Percentiles rank a stretch among this genome's conserved stretches.
Evolutionary conservation across 2,888 invertebrate genomes (phyloP).

Genomic region (Teleiodes luculella): DNA sequence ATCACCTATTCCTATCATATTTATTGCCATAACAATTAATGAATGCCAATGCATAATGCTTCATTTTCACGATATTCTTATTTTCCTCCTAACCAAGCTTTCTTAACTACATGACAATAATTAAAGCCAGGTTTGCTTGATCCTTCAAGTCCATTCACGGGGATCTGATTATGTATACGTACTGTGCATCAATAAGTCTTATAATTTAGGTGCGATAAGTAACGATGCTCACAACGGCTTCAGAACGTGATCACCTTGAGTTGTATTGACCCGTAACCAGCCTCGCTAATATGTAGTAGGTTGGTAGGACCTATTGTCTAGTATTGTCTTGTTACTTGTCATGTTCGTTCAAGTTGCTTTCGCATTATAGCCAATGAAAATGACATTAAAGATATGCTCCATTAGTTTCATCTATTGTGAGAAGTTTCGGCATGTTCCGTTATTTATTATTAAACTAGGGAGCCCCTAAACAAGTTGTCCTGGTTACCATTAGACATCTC

Average conservation of each 20-base stretch:
- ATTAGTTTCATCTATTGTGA: background rate
- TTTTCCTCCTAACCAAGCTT: too few species aligned
- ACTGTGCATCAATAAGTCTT: too few species aligned
- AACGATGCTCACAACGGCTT: background rate
- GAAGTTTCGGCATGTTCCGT: conserved; percentile 21
- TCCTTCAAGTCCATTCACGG: too few species aligned
- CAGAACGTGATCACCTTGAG: conserved; percentile 63
- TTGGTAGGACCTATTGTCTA: conserved; percentile 5
- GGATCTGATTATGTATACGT: too few species aligned
- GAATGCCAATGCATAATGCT: too few species aligned
- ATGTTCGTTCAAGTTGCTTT: background rate
- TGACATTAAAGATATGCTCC: background rate
- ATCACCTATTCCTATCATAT: too few species aligned
- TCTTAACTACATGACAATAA: too few species aligned
- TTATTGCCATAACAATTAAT: too few species aligned
- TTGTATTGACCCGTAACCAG: conserved; percentile 52
- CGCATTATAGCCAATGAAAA: background rate
- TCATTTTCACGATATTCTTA: too few species aligned
- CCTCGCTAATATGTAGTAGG: background rate
- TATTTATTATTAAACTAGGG: conserved; percentile 22
- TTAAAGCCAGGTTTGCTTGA: too few species aligned
- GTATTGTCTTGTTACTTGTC: background rate
- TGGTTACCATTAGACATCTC: conserved; percentile 48
- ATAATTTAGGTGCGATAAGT: too few species aligned
- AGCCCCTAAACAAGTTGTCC: conserved; percentile 2